Conservation (phyloP, 1,140 invertebrate species). For the Steinernema khuongi region DNA sequence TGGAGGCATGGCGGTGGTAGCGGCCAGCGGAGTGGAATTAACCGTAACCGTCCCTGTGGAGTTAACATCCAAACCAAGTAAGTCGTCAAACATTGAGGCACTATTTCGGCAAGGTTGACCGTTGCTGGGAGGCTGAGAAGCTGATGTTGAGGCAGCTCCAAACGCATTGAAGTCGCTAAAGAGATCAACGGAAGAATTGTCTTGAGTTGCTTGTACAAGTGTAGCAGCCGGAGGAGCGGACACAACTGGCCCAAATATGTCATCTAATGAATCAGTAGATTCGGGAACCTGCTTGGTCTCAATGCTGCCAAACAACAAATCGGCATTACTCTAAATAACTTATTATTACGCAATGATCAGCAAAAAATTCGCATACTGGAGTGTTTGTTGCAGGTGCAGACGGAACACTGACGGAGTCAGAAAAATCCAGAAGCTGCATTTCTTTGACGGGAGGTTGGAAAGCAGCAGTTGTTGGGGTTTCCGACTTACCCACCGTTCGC, state of each 20-base stretch:
- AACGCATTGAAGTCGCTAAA: not conserved
- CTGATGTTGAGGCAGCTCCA: not conserved
- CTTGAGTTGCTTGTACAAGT: too few species aligned
- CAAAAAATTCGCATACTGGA: not conserved
- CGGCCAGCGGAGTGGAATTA: too few species aligned
- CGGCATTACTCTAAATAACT: not conserved
- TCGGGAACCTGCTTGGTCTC: not conserved
- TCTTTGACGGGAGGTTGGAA: not conserved
- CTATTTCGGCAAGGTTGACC: not conserved
- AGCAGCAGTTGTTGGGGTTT: not conserved
- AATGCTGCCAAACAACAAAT: not conserved
- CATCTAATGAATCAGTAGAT: not conserved
- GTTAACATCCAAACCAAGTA: not conserved
- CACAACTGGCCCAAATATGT: not conserved
- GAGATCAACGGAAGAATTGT: not conserved
- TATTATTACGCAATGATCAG: not conserved
- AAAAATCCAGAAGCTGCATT: not conserved
- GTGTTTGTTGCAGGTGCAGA: not conserved
- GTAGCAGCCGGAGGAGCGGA: not conserved
- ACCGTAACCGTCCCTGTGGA: too few species aligned
- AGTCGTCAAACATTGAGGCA: not conserved
- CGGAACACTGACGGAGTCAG: not conserved
- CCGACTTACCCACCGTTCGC: not conserved
- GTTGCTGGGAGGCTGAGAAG: not conserved
- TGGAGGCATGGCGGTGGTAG: too few species aligned